Percentiles rank a stretch among this genome's conserved stretches.
phyloP scores from a whole-genome alignment of 2,888 invertebrate genomes.

The Cordylochernes scorpioides region DNA sequence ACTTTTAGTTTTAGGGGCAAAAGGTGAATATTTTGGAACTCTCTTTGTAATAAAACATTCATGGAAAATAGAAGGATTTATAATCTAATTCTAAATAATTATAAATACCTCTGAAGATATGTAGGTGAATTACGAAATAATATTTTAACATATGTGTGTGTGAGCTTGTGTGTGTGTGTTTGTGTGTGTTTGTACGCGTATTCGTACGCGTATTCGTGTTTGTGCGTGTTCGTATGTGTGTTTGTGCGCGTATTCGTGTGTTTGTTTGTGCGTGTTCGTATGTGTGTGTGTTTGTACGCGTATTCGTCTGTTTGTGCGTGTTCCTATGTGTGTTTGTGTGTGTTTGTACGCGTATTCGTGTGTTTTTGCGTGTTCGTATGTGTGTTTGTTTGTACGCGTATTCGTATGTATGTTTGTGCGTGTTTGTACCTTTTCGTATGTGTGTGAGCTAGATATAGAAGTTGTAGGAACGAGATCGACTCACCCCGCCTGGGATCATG shows the following conservation, averaged over 20 bases:
- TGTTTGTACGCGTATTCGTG: not conserved
- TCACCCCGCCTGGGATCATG: slow-evolving; percentile 73
- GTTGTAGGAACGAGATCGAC: slow-evolving; percentile 20
- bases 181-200: slow-evolving; percentile 1
- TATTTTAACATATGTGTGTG: too few relatives aligned
- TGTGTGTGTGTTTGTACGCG: not conserved
- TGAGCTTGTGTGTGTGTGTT: too few relatives aligned
- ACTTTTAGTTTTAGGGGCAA: too few relatives aligned
- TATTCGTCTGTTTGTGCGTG: not conserved
- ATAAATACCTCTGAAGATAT: too few relatives aligned
- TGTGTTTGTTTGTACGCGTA: not conserved
- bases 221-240: not conserved
- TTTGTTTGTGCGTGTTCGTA: not conserved
- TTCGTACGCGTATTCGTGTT: not conserved
- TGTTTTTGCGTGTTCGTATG: not conserved
- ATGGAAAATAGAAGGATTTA: too few relatives aligned
- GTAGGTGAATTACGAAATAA: too few relatives aligned
- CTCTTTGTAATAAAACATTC: too few relatives aligned
- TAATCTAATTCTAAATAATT: too few relatives aligned
- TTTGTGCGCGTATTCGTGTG: not conserved
- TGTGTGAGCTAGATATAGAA: too few relatives aligned
- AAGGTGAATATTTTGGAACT: too few relatives aligned
- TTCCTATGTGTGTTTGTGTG: not conserved
- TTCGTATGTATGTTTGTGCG: not conserved
- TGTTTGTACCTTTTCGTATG: slow-evolving; percentile 1